Conservation (phyloP, 2,888 invertebrate genomes). For the Conops quadrifasciatus region DNA sequence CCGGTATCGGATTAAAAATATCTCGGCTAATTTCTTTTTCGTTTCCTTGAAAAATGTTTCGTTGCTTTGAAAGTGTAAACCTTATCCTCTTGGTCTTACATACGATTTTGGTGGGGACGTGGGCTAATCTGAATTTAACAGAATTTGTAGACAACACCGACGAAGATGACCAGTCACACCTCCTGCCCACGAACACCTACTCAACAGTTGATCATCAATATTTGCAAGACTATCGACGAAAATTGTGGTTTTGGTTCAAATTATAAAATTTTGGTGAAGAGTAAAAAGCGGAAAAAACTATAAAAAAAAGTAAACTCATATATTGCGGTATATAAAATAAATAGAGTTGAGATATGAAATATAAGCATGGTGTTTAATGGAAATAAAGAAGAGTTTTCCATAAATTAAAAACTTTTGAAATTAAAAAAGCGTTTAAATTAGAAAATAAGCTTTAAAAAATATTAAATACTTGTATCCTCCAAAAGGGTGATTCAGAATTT, state of each 20-base stretch:
- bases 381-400: background rate
- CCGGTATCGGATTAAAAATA: too few species aligned
- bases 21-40: too few species aligned
- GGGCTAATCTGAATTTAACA: slow-evolving; percentile 11
- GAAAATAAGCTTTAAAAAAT: too few species aligned
- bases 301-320: too few species aligned
- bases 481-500: too few species aligned
- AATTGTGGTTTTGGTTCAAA: slow-evolving; percentile 20
- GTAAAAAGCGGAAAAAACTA: background rate
- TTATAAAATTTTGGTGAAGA: background rate
- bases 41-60: slow-evolving; percentile 9
- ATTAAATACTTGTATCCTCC: too few species aligned
- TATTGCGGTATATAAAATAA: too few species aligned
- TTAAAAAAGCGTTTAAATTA: background rate
- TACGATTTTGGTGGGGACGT: background rate
- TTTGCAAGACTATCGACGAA: slow-evolving; percentile 47
- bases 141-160: slow-evolving; percentile 30
- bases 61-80: background rate
- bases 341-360: background rate
- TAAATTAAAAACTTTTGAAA: background rate
- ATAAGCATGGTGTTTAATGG: background rate
- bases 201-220: slow-evolving; percentile 52
- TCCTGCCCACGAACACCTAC: slow-evolving; percentile 51
- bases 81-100: background rate
- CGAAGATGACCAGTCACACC: slow-evolving; percentile 41